phyloP scores from a whole-genome alignment of 2,797 vertebrate species.

The Remorina albescens region DNA sequence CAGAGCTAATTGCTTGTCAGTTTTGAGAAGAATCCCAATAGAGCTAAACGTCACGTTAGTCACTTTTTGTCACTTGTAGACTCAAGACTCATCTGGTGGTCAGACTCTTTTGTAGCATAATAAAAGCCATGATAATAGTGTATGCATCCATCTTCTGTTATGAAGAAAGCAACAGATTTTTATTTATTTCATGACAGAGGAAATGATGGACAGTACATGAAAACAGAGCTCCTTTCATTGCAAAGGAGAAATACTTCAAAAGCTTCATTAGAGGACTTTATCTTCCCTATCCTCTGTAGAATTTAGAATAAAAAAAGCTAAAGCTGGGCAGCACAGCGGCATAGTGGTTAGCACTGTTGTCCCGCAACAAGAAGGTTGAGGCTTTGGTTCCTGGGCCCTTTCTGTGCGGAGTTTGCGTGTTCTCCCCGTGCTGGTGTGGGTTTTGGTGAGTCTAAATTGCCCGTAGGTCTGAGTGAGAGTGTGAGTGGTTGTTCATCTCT shows the following conservation, averaged over 20 bases:
- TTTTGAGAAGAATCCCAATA: conserved; percentile 71
- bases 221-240: conserved; percentile 7
- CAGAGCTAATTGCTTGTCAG: conserved; percentile 80
- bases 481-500: too few species aligned
- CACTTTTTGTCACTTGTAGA: conserved; percentile 62
- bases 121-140: conserved; percentile 58
- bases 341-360: too few species aligned
- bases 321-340: too few species aligned
- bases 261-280: conserved; percentile 5
- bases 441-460: too few species aligned
- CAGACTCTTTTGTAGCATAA: conserved; percentile 52
- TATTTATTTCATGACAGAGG: conserved; percentile 53
- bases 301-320: not conserved
- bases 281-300: not conserved
- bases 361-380: too few species aligned
- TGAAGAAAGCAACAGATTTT: conserved; percentile 42
- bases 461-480: too few species aligned
- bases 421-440: too few species aligned
- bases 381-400: too few species aligned
- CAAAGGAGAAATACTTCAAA: not conserved
- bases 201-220: conserved; percentile 28
- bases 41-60: conserved; percentile 45
- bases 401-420: too few species aligned
- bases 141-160: conserved; percentile 52
- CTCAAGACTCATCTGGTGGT: conserved; percentile 57